Base-by-base conservation (phyloP, 1,140 invertebrate genomes). In the Conus betulinus region DNA sequence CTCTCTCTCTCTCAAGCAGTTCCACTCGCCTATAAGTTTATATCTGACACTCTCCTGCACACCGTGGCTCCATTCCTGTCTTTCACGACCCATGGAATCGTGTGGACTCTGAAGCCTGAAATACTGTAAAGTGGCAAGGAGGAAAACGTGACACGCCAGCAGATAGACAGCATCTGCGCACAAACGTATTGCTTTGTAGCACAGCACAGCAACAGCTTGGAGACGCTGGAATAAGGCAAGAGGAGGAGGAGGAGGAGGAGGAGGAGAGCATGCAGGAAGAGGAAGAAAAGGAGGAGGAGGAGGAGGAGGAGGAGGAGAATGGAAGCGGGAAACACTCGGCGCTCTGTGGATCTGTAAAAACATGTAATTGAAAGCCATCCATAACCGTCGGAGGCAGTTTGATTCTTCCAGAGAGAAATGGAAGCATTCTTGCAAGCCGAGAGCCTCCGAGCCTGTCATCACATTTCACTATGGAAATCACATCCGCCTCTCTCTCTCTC, bases 311-410 rank as follows among this genome's bases (percentile, higher is more conserved):
- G 60, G 17, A 63, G 10, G 60, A 63, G 60, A 63, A 20, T 13
- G 17, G 60, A 71, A 71, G 67, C 20, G 67, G 67, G 6, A 71
- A 71, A 71, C 67, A 23, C 17, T 71, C 17, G 20, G 67, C 20
- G 67, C 67, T 71, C 67, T 71, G 11, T 23, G 13, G 67, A n/a
- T 63, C 13, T 71, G 67, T 71, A 71, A 23, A 23, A 71, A 71
- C 67, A 71, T n/a, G 20, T 71, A 71, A 71, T 71, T 71, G 67
- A 71, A 71, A 71, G 67, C 67, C 67, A 71, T 71, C 67, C 67
- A 23, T 71, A 71, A 13, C 67, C 67, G 17, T 71, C 17, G 20
- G 67, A 71, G 20, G 67, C 67, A 13, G 67, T 71, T 71, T 20
- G 6, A 71, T 71, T 71, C 17, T 71, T 23, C 11, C 67, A 17